These are phyloP conservation scores for Oedothorax gibbosus DNA, from an alignment of 1,140 invertebrate species.

Conservation along the genomic window DNA sequence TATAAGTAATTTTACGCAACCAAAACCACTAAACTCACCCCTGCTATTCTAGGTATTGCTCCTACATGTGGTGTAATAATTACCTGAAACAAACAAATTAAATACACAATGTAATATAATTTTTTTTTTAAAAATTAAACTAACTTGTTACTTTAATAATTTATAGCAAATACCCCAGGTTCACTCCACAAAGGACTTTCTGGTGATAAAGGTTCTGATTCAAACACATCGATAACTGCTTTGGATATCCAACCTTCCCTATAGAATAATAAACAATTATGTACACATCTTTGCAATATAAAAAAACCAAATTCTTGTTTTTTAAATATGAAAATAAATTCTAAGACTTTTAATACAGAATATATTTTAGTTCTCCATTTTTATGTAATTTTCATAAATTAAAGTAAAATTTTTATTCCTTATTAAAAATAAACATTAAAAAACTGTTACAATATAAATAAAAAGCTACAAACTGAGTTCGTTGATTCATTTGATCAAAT, in stretches of 20 bases:
- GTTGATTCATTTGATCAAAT: too few relatives aligned
- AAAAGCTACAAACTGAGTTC: too few relatives aligned
- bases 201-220: slow-evolving; percentile 72
- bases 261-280: slow-evolving; percentile 7
- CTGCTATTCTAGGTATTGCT: slow-evolving; percentile 67
- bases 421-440: too few relatives aligned
- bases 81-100: slow-evolving; percentile 62
- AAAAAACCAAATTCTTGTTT: too few relatives aligned
- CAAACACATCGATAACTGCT: slow-evolving; percentile 75
- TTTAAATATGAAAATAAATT: too few relatives aligned
- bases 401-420: too few relatives aligned
- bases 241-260: slow-evolving; percentile 71
- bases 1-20: not conserved
- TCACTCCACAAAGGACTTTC: slow-evolving; percentile 72
- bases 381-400: too few relatives aligned
- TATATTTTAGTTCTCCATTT: too few relatives aligned
- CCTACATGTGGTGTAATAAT: slow-evolving; percentile 74
- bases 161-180: slow-evolving; percentile 66
- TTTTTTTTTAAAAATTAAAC: not conserved
- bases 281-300: not conserved
- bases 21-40: slow-evolving; percentile 63
- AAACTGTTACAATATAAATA: too few relatives aligned
- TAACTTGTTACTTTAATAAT: not conserved
- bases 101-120: not conserved
- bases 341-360: too few relatives aligned